Evolutionary conservation across 2,797 vertebrate species (phyloP).

Genomic region (Sus cebifrons): DNA sequence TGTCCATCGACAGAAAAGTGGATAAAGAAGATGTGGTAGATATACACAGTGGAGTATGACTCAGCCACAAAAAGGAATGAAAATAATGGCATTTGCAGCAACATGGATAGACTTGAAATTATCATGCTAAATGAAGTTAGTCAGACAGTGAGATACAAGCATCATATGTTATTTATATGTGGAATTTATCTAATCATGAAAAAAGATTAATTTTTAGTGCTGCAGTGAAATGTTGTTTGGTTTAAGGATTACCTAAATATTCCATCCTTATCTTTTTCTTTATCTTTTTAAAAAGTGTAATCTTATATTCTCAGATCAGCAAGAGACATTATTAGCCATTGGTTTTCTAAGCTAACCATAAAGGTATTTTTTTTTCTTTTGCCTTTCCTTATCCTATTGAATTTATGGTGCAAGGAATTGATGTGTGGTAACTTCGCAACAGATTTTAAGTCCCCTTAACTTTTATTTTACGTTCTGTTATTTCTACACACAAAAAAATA

Average conservation of each 20-base stretch:
- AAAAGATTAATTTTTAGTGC: background rate
- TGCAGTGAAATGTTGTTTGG: background rate
- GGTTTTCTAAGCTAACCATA: background rate
- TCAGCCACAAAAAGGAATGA: too few species aligned
- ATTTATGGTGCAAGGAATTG: background rate
- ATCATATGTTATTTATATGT: too few species aligned
- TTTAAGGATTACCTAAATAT: constrained; percentile 43
- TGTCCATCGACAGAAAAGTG: too few species aligned
- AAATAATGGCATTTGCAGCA: too few species aligned
- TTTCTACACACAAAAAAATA: background rate
- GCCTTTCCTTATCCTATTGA: background rate
- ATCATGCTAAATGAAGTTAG: too few species aligned
- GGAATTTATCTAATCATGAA: background rate
- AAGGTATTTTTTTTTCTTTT: background rate
- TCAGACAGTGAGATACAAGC: too few species aligned
- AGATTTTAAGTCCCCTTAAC: background rate
- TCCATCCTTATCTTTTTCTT: background rate
- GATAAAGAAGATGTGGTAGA: too few species aligned
- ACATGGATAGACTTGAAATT: too few species aligned
- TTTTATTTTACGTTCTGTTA: background rate
- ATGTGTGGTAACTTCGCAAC: background rate
- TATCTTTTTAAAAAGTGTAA: background rate
- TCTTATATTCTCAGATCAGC: background rate
- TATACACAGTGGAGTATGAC: too few species aligned
- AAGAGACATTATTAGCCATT: background rate